Evolutionary conservation across 35 echinoderm and acorn worm genomes (phyloP).

Genomic region (Holothuria glaberrima): DNA sequence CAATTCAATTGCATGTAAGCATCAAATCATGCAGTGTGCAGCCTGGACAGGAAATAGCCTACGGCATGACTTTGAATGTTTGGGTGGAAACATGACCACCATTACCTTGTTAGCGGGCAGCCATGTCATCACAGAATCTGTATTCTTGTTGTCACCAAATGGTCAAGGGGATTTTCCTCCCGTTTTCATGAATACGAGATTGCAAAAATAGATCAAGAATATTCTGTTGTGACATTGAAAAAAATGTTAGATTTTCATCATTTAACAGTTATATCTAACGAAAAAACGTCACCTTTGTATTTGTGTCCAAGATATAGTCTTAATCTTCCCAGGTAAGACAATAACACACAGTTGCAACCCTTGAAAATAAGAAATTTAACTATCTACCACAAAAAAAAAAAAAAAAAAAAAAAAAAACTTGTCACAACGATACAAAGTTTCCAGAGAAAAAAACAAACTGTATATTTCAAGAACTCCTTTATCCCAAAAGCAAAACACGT

Average conservation of each 20-base stretch:
- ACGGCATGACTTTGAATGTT: constrained; percentile 44
- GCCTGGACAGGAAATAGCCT: constrained; percentile 37
- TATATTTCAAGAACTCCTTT: too few relatives aligned
- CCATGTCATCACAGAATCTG: background rate
- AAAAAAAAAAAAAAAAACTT: too few relatives aligned
- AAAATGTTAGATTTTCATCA: background rate
- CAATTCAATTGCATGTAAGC: constrained; percentile 57
- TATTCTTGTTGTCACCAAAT: constrained; percentile 41
- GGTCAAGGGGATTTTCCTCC: constrained; percentile 20
- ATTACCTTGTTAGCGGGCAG: background rate
- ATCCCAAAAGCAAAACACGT: too few relatives aligned
- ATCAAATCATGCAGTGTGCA: constrained; percentile 61
- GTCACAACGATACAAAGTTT: too few relatives aligned
- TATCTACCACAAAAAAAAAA: too few relatives aligned
- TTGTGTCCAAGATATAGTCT: constrained; percentile 24
- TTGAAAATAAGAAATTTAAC: too few relatives aligned
- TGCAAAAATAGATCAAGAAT: background rate
- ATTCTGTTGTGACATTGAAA: constrained; percentile 24
- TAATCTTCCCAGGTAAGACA: constrained; percentile 5
- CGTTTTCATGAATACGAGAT: constrained; percentile 15
- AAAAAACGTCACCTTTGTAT: background rate
- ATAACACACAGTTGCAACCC: too few relatives aligned
- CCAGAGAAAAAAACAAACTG: too few relatives aligned
- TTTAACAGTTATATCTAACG: background rate
- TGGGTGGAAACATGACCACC: constrained; percentile 40